These are phyloP conservation scores for Entomobrya multifasciata DNA, from an alignment of 2,888 invertebrate species.

Conservation along the genomic window DNA sequence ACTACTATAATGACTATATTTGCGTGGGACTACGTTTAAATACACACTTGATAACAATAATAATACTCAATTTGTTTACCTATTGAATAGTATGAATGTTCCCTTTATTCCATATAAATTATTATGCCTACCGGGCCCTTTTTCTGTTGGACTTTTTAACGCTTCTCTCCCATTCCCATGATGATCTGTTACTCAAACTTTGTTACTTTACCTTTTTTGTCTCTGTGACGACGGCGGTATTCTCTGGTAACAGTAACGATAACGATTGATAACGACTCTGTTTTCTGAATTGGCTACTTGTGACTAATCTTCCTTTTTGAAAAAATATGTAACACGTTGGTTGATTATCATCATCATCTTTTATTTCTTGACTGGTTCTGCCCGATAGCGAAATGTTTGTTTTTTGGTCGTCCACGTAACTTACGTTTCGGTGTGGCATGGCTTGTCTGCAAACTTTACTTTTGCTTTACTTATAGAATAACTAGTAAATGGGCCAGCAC, in stretches of 20 bases:
- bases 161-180: not conserved
- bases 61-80: not conserved
- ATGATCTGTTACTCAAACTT: constrained; percentile 10
- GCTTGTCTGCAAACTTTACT: not conserved
- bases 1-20: no score
- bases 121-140: not conserved
- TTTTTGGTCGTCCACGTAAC: not conserved
- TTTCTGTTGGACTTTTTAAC: not conserved
- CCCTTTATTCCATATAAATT: not conserved
- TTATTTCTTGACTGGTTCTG: constrained; percentile 34
- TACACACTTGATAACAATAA: no score
- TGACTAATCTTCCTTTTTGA: constrained; percentile 23
- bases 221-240: no score
- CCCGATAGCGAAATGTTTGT: constrained; percentile 35
- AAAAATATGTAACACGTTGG: constrained; percentile 19
- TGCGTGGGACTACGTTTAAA: no score
- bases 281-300: not conserved
- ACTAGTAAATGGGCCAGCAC: no score
- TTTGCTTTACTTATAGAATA: constrained; percentile 17
- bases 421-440: constrained; percentile 30
- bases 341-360: constrained; percentile 19
- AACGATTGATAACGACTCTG: no score
- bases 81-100: not conserved
- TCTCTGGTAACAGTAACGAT: no score
- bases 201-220: not conserved